phyloP scores from a whole-genome alignment of 2,113 vertebrate species.

The Tragulus kanchil region DNA sequence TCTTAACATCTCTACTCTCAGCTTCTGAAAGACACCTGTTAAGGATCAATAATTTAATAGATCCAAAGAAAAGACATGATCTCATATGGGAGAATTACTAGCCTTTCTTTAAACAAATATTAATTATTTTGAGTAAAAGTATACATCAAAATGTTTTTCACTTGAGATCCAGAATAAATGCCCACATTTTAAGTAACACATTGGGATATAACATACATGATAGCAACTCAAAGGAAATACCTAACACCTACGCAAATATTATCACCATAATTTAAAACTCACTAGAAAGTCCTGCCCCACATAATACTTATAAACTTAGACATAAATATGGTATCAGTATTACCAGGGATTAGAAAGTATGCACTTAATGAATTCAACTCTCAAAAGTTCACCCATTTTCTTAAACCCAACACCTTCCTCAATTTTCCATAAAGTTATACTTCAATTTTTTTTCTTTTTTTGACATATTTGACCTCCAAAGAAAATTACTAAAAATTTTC shows the following conservation, averaged over 20 bases:
- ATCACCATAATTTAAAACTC: constrained; percentile 49
- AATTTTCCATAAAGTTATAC: neutral
- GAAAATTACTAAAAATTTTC: constrained; percentile 20
- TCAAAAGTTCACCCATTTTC: constrained; percentile 44
- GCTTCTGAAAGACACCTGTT: neutral
- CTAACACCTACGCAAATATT: neutral
- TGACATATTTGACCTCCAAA: neutral
- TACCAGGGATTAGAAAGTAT: constrained; percentile 21
- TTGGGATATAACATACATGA: neutral
- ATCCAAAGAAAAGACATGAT: neutral
- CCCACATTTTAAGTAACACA: neutral
- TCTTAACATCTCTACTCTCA: neutral
- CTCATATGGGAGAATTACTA: neutral
- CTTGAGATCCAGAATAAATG: neutral
- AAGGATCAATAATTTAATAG: constrained; percentile 10
- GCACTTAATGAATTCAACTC: neutral
- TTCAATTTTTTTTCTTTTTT: neutral
- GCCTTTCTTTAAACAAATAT: constrained; percentile 50
- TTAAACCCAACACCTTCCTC: neutral
- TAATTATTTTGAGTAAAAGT: neutral
- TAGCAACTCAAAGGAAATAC: constrained; percentile 35
- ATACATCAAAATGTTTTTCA: neutral
- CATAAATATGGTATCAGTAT: neutral
- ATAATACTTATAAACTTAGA: neutral
- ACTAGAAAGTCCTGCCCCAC: neutral